Percentiles rank a stretch among this genome's conserved stretches.
Conservation (phyloP, 92 coral and sea anemone species). For the Meandrina meandrites region DNA sequence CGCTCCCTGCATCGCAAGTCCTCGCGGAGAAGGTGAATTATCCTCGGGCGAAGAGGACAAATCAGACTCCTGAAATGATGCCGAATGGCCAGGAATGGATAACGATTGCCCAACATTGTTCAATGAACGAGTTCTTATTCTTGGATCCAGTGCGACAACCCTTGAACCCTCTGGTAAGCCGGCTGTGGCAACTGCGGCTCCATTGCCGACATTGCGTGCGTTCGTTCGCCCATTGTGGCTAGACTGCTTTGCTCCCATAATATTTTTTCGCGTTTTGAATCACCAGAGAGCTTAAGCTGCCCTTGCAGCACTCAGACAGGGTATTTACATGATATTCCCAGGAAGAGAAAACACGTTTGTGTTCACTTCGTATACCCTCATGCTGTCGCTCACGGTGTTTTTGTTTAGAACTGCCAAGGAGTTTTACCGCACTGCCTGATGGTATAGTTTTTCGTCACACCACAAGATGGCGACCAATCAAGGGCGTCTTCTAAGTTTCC, state of each 20-base stretch:
- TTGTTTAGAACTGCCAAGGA: slow-evolving; percentile 31
- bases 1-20: slow-evolving; percentile 76
- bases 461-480: slow-evolving; percentile 23
- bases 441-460: slow-evolving; percentile 47
- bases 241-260: slow-evolving; percentile 89
- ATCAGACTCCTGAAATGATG: slow-evolving; percentile 86
- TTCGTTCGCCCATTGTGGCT: slow-evolving; percentile 75
- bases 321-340: slow-evolving; percentile 14
- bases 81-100: slow-evolving; percentile 82
- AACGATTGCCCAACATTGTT: slow-evolving; percentile 84
- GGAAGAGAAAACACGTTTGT: background rate
- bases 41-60: slow-evolving; percentile 84
- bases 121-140: slow-evolving; percentile 86
- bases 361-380: slow-evolving; percentile 9
- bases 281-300: slow-evolving; percentile 34
- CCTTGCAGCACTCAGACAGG: slow-evolving; percentile 38
- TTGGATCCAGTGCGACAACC: slow-evolving; percentile 79
- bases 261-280: slow-evolving; percentile 13
- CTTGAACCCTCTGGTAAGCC: slow-evolving; percentile 75
- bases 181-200: slow-evolving; percentile 70
- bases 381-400: slow-evolving; percentile 13
- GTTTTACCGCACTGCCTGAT: slow-evolving; percentile 34
- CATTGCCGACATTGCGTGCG: slow-evolving; percentile 60
- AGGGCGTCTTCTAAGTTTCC: background rate
- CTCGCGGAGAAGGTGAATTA: slow-evolving; percentile 71